Conservation (phyloP, 2,797 vertebrate species). For the Kryptolebias ocellatus region DNA sequence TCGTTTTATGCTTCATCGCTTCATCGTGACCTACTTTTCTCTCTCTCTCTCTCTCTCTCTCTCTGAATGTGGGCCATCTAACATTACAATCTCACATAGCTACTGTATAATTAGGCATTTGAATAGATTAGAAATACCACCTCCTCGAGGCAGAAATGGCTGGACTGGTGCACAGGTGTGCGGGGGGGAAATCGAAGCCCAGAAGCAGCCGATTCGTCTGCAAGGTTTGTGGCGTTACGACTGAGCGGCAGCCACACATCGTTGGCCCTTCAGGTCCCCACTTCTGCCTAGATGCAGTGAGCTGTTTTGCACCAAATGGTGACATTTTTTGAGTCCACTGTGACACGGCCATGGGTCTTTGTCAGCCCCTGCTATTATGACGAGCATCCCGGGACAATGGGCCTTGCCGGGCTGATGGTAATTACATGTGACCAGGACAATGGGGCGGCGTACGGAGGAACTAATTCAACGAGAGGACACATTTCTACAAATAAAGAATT, state of each 20-base stretch:
- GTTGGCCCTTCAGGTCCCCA: neutral
- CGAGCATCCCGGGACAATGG: constrained; percentile 79
- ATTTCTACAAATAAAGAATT: constrained; percentile 76
- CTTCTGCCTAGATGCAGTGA: constrained; percentile 13
- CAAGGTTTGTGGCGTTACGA: neutral
- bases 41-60: neutral
- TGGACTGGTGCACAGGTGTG: constrained; percentile 47
- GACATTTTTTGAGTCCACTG: constrained; percentile 42
- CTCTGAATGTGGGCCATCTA: neutral
- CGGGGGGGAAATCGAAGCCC: constrained; percentile 23
- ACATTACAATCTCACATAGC: constrained; percentile 21
- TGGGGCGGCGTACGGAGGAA: constrained; percentile 74
- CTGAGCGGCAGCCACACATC: no score
- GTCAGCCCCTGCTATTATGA: constrained; percentile 75
- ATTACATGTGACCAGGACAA: constrained; percentile 81
- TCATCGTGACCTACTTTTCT: constrained; percentile 4
- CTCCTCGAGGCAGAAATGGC: constrained; percentile 36
- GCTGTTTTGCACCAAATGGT: constrained; percentile 45
- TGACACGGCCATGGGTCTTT: constrained; percentile 51
- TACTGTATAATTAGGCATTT: constrained; percentile 35
- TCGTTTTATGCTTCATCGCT: neutral
- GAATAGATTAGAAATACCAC: constrained; percentile 42
- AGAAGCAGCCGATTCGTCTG: constrained; percentile 10
- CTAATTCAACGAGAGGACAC: constrained; percentile 78
- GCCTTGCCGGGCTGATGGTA: constrained; percentile 70